Base-by-base conservation (phyloP, 2,888 invertebrate species). In the Neocrepidodera transversa region DNA sequence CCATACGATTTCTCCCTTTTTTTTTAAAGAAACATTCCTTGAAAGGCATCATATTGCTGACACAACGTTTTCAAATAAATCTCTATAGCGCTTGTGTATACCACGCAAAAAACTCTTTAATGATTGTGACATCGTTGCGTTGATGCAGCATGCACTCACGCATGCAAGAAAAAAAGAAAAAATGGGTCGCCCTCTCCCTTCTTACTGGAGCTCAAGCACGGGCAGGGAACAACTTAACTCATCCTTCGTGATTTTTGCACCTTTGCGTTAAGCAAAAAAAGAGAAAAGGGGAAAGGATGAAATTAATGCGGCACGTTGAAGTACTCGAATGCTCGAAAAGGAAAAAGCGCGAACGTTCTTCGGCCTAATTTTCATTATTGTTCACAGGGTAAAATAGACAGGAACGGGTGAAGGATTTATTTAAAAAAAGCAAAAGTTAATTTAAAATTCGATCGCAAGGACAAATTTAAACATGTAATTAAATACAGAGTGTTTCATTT, bases 351-450 rank as follows among this genome's bases (percentile, higher is more conserved):
- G 26, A 45, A 35, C 49, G 42, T 50, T 57, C 32, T 43, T 28
- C 50, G 56, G 50, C 50, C 56, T 50, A 57, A 57, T 57, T 57
- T 42, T 57, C 56, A 57, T 57, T 57, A 57, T 49, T 57, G 40
- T 45, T 42, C 42, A 20, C 18, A 42, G 42, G 42, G 10, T 42
- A 20, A 13, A 42, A 32, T 4, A 5, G 4, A 11, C 42, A 42
- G 42, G 20, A n/a, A 16, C 42, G 42, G 42, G 3, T 36, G 6
- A n/a, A 36, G 11, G 3, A 23, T 23, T 23, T 3, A 4, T 23
- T 23, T 23, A 3, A 17, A 17, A 17, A 17, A 30, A 30, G n/a
- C n/a, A n/a, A n/a, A n/a, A n/a, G n/a, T n/a, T n/a, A n/a, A n/a
- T n/a, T n/a, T n/a, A n/a, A n/a, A n/a, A n/a, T n/a, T n/a, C n/a